These are phyloP conservation scores for Ladona fulva DNA, from an alignment of 1,140 invertebrate species.

Conservation along the genomic window DNA sequence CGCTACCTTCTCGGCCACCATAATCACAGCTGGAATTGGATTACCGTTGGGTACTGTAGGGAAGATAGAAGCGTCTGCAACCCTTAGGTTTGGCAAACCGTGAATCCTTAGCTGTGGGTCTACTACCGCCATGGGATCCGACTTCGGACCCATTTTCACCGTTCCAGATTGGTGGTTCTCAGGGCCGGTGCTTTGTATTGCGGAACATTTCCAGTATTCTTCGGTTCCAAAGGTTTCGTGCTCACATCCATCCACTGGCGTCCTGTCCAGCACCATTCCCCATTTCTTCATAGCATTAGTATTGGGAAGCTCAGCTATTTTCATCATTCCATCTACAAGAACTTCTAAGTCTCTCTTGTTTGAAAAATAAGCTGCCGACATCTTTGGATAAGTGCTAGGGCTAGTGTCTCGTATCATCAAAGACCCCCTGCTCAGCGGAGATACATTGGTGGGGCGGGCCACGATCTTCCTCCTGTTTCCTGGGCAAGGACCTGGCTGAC, in stretches of 20 bases:
- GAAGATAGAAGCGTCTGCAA: slow-evolving; percentile 48
- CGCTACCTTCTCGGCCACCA: slow-evolving; percentile 40
- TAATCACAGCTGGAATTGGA: slow-evolving; percentile 40
- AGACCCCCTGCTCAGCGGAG: slow-evolving; percentile 48
- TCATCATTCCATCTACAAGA: slow-evolving; percentile 38
- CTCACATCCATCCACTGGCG: slow-evolving; percentile 25
- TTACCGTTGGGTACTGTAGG: slow-evolving; percentile 44
- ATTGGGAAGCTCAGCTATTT: slow-evolving; percentile 32
- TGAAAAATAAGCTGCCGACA: slow-evolving; percentile 54
- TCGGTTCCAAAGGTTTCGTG: slow-evolving; percentile 26
- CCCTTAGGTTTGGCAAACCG: slow-evolving; percentile 37
- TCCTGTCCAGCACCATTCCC: slow-evolving; percentile 24
- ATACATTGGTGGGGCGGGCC: slow-evolving; percentile 11
- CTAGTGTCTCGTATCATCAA: slow-evolving; percentile 45
- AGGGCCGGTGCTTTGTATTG: slow-evolving; percentile 29
- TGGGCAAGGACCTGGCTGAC: neutral
- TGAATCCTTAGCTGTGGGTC: slow-evolving; percentile 41
- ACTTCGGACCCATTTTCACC: slow-evolving; percentile 47
- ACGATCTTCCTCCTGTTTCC: slow-evolving; percentile 1
- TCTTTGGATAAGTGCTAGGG: slow-evolving; percentile 51
- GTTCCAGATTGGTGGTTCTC: slow-evolving; percentile 50
- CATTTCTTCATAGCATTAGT: slow-evolving; percentile 28
- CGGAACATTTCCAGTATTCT: slow-evolving; percentile 32
- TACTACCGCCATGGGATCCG: slow-evolving; percentile 39
- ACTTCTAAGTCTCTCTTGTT: slow-evolving; percentile 38